Percentiles rank a stretch among this genome's conserved stretches.
These are phyloP conservation scores for Colossoma macropomum DNA, from an alignment of 2,113 vertebrate genomes.

Conservation along the genomic window DNA sequence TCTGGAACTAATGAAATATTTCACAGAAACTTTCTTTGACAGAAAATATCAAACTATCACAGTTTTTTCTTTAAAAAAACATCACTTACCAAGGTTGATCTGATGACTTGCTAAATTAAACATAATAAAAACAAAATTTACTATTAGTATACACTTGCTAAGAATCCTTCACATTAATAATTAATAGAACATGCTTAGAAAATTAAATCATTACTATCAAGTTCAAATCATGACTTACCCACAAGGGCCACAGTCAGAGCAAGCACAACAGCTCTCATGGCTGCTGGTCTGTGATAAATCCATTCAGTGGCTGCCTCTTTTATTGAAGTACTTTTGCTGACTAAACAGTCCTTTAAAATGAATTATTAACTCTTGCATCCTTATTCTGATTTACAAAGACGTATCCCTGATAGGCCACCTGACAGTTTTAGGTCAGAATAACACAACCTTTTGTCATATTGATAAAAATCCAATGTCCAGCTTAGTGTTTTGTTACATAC, in stretches of 20 bases:
- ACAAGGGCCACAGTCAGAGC: slow-evolving; percentile 79
- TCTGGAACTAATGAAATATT: slow-evolving; percentile 69
- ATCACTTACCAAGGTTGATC: slow-evolving; percentile 57
- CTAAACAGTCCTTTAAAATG: neutral
- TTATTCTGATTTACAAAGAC: neutral
- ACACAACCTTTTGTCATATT: slow-evolving; percentile 17
- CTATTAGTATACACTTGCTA: neutral
- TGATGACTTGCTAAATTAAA: slow-evolving; percentile 59
- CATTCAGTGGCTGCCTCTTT: slow-evolving; percentile 45
- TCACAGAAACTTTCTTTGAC: neutral
- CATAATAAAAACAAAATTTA: neutral
- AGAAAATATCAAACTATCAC: neutral
- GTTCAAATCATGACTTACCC: slow-evolving; percentile 74
- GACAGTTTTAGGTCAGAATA: slow-evolving; percentile 7
- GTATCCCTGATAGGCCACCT: neutral
- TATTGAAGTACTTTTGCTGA: slow-evolving; percentile 61
- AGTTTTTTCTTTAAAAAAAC: neutral
- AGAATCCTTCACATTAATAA: neutral
- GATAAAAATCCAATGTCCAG: neutral
- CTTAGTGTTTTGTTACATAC: too few relatives aligned
- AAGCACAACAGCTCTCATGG: slow-evolving; percentile 83
- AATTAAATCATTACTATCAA: neutral
- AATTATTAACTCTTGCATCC: slow-evolving; percentile 37
- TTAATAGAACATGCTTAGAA: neutral
- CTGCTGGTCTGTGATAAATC: slow-evolving; percentile 56